Conservation (phyloP, 2,113 vertebrate species). For the Tragulus kanchil region DNA sequence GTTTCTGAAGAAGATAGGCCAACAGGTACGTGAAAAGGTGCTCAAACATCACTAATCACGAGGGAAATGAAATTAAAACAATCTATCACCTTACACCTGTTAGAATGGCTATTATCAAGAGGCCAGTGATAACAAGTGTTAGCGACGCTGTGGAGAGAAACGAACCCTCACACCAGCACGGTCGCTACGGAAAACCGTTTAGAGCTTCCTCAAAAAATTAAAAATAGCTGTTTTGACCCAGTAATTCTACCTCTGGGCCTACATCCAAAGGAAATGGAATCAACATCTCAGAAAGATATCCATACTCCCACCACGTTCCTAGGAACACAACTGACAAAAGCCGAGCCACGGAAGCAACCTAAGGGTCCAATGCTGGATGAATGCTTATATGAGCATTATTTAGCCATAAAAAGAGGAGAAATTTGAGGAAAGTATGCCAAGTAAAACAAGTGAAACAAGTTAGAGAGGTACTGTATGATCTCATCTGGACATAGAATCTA, state of each 20-base stretch:
- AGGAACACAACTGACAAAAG: background rate
- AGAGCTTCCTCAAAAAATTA: background rate
- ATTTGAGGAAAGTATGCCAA: background rate
- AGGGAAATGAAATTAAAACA: background rate
- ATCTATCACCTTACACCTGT: background rate
- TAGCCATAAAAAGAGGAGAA: background rate
- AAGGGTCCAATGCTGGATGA: background rate
- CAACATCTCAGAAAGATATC: too few relatives aligned
- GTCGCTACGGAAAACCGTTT: background rate
- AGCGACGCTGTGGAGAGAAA: background rate
- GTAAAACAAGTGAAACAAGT: background rate
- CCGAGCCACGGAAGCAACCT: background rate
- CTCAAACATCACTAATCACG: background rate
- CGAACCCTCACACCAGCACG: fast-evolving
- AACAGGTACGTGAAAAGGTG: background rate
- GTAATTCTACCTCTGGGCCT: background rate
- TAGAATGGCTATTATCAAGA: too few relatives aligned
- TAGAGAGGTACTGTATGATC: background rate
- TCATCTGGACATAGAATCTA: background rate
- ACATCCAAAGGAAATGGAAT: background rate
- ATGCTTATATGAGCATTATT: background rate
- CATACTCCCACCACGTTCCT: background rate
- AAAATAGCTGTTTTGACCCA: background rate
- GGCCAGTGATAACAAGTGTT: background rate
- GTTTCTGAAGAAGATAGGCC: background rate